Evolutionary conservation across 2,113 vertebrate genomes (phyloP).

Genomic region (Sapayoa aenigma): DNA sequence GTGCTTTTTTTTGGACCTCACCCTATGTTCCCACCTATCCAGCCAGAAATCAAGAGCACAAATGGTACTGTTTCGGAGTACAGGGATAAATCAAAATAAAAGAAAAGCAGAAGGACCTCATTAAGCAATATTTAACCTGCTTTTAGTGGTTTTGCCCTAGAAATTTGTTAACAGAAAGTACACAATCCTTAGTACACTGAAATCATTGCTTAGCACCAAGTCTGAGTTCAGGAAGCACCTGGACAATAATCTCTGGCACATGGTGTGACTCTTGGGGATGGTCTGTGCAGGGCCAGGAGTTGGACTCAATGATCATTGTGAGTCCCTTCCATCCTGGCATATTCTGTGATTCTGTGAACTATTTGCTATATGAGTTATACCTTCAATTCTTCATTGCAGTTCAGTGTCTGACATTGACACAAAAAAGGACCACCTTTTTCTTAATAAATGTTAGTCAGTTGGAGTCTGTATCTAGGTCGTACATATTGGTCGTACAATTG

Average conservation of each 20-base stretch:
- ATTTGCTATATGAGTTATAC: neutral
- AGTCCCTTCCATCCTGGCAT: too few relatives aligned
- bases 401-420: neutral
- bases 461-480: conserved; percentile 38
- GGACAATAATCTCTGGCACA: too few relatives aligned
- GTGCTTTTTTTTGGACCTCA: neutral
- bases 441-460: conserved; percentile 25
- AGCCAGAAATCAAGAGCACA: neutral
- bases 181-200: neutral
- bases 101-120: neutral
- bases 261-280: too few relatives aligned
- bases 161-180: neutral
- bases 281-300: too few relatives aligned
- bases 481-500: neutral
- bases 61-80: neutral
- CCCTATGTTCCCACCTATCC: neutral
- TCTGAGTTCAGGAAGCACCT: too few relatives aligned
- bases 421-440: neutral
- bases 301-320: too few relatives aligned
- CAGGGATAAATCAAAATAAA: neutral
- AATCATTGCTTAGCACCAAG: neutral
- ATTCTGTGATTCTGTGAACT: neutral
- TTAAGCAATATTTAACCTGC: neutral
- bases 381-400: neutral
- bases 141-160: neutral